A percentile compares a stretch with the other conserved stretches of the same genome.
These are phyloP conservation scores for Genyomyrus donnyi DNA, from an alignment of 2,113 vertebrate genomes.

Conservation along the genomic window DNA sequence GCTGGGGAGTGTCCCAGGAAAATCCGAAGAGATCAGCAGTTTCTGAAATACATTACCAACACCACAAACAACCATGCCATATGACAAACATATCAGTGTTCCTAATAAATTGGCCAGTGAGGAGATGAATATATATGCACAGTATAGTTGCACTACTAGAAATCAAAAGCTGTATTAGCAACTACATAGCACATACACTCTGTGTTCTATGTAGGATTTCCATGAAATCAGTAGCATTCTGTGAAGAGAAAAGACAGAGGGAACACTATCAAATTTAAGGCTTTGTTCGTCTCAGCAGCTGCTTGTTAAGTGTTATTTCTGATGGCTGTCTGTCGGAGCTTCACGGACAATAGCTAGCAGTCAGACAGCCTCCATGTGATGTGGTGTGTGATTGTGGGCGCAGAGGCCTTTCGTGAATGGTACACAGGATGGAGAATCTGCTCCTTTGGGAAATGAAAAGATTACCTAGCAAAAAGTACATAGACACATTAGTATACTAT, in stretches of 20 bases:
- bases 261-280: background rate
- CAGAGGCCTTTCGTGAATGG: background rate
- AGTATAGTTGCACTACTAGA: background rate
- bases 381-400: background rate
- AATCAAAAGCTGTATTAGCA: background rate
- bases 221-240: background rate
- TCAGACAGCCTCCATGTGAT: background rate
- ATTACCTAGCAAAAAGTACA: background rate
- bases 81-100: background rate
- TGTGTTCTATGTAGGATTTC: background rate
- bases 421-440: background rate
- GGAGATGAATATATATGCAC: background rate
- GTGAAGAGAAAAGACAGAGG: background rate
- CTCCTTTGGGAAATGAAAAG: background rate
- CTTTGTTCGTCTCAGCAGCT: background rate
- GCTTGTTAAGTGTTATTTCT: conserved; percentile 7
- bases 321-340: background rate
- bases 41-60: background rate
- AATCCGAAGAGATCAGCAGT: background rate
- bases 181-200: background rate
- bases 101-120: background rate
- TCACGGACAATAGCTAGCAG: background rate
- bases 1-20: background rate
- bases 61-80: background rate
- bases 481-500: background rate